Conservation (phyloP, 1,140 invertebrate genomes). For the Drosophila busckii region DNA sequence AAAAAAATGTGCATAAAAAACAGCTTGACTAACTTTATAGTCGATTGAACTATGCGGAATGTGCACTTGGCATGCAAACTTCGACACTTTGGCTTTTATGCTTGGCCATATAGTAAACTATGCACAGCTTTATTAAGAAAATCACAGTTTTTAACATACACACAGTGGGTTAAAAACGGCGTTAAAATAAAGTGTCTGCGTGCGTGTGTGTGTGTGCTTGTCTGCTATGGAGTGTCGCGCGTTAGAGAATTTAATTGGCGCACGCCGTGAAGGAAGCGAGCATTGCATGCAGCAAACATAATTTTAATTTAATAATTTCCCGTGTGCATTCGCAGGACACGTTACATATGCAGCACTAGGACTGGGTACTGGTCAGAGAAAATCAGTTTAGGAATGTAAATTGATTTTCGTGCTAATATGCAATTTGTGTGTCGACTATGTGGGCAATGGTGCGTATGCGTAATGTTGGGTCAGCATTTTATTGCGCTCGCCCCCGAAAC, state of each 20-base stretch:
- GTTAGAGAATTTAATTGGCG: slow-evolving; percentile 53
- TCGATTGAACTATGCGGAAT: too few relatives aligned
- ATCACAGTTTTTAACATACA: too few relatives aligned
- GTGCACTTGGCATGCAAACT: too few relatives aligned
- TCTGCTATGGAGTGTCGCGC: slow-evolving; percentile 21
- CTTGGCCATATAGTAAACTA: too few relatives aligned
- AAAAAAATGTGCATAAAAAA: too few relatives aligned
- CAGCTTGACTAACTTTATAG: too few relatives aligned
- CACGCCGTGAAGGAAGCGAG: slow-evolving; percentile 37
- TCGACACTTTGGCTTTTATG: too few relatives aligned
- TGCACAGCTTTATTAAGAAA: too few relatives aligned
- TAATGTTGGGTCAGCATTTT: slow-evolving; percentile 54
- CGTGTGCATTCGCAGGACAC: slow-evolving; percentile 40
- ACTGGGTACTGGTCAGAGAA: too few relatives aligned
- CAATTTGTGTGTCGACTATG: slow-evolving; percentile 48
- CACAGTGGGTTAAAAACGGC: slow-evolving; percentile 48
- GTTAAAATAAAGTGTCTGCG: too few relatives aligned
- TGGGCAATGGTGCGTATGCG: slow-evolving; percentile 66
- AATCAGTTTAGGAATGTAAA: slow-evolving; percentile 76
- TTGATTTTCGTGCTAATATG: slow-evolving; percentile 75
- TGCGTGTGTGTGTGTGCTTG: slow-evolving; percentile 2
- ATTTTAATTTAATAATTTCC: slow-evolving; percentile 76
- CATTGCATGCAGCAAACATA: slow-evolving; percentile 53
- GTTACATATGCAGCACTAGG: too few relatives aligned
- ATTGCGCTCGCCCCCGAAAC: slow-evolving; percentile 10